These are phyloP conservation scores for Karalla daura DNA, from an alignment of 2,797 vertebrate genomes.

Conservation along the genomic window DNA sequence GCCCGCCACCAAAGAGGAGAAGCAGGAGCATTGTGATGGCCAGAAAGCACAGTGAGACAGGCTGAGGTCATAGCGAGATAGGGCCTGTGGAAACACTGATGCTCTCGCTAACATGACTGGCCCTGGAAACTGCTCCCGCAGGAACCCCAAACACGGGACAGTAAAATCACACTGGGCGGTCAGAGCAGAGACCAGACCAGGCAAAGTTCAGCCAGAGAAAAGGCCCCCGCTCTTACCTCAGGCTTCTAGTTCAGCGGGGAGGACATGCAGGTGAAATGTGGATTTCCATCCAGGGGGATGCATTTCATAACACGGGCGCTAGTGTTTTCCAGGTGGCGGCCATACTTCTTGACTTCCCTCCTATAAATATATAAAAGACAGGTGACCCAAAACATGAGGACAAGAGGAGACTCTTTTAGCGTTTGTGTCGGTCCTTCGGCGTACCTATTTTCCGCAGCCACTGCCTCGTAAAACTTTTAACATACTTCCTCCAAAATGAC, in stretches of 20 bases:
- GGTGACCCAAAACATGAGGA: conserved; percentile 42
- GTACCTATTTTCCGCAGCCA: conserved; percentile 52
- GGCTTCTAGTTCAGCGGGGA: conserved; percentile 33
- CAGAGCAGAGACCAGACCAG: conserved; percentile 53
- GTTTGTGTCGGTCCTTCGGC: conserved; percentile 50
- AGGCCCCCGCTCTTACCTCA: conserved; percentile 42
- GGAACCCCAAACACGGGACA: conserved; percentile 75
- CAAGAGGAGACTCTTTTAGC: conserved; percentile 35
- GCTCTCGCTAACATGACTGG: conserved; percentile 72
- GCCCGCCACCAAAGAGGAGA: conserved; percentile 67
- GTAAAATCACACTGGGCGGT: conserved; percentile 74
- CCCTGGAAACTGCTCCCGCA: conserved; percentile 68
- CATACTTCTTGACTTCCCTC: conserved; percentile 28
- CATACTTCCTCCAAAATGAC: conserved; percentile 71
- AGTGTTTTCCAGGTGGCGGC: conserved; percentile 15
- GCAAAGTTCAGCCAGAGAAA: conserved; percentile 43
- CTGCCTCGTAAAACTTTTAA: conserved; percentile 67
- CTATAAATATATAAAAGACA: conserved; percentile 42
- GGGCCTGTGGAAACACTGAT: conserved; percentile 84
- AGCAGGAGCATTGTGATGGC: conserved; percentile 74
- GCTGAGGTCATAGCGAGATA: conserved; percentile 85
- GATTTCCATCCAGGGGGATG: conserved; percentile 32
- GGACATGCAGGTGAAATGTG: conserved; percentile 48
- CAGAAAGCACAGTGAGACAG: conserved; percentile 58
- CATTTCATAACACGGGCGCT: conserved; percentile 43